Percentiles rank a stretch among this genome's conserved stretches.
Conservation (phyloP, 2,113 vertebrate genomes). For the Chauna torquata region DNA sequence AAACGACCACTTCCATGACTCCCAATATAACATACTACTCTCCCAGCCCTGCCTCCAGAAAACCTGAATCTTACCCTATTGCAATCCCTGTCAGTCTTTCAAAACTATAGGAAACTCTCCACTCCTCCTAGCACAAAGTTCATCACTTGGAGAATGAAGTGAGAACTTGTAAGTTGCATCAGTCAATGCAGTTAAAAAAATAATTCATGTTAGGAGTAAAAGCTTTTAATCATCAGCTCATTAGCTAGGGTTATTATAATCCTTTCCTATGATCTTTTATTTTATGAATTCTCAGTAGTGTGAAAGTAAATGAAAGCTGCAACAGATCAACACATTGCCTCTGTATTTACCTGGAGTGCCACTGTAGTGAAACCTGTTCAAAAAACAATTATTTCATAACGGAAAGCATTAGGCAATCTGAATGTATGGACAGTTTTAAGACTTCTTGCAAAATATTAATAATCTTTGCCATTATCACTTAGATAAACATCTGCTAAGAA, state of each 20-base stretch:
- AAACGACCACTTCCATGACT: not conserved
- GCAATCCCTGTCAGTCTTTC: not conserved
- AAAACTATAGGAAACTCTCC: not conserved
- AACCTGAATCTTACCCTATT: not conserved
- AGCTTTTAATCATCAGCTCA: not conserved
- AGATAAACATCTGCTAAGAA: not conserved
- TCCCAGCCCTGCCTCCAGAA: not conserved
- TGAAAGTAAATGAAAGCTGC: not conserved
- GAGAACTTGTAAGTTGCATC: not conserved
- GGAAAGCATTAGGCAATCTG: not conserved
- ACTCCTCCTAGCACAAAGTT: not conserved
- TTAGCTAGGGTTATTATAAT: not conserved
- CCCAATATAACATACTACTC: not conserved
- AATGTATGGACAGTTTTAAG: not conserved
- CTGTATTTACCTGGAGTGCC: not conserved
- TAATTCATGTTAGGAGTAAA: not conserved
- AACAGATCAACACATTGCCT: not conserved
- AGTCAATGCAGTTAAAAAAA: not conserved
- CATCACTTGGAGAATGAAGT: not conserved
- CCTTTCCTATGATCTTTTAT: not conserved
- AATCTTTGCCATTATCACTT: not conserved
- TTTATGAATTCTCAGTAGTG: not conserved
- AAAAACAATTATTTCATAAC: not conserved
- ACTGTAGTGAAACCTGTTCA: not conserved
- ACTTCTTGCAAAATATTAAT: not conserved